Percentiles rank a stretch among this genome's conserved stretches.
Evolutionary conservation across 2,797 vertebrate genomes (phyloP).

Genomic region (Borostomias antarcticus): DNA sequence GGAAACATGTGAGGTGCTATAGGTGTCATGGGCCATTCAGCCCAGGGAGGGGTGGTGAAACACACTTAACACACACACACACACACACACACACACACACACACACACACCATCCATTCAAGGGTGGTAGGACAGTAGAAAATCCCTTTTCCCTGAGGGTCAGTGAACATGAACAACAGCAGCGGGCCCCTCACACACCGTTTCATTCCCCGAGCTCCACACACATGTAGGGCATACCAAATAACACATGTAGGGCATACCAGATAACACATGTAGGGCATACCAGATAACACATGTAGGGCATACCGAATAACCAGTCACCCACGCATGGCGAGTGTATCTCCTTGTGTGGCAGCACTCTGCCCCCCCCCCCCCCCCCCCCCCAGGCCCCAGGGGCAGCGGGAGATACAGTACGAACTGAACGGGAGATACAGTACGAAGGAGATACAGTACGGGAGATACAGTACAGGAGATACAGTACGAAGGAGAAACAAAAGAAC

Average conservation of each 20-base stretch:
- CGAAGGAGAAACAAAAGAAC: conserved; percentile 32
- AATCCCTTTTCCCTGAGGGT: conserved; percentile 24
- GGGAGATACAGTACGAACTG: background rate
- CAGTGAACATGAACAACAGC: conserved; percentile 34
- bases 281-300: conserved; percentile 58
- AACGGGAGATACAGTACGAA: conserved; percentile 36
- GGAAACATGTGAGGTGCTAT: background rate
- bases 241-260: conserved; percentile 15
- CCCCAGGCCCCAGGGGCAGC: conserved; percentile 22
- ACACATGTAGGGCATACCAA: conserved; percentile 15
- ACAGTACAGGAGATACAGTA: conserved; percentile 30
- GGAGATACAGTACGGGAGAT: background rate
- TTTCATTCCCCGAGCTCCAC: conserved; percentile 32
- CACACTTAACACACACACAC: background rate
- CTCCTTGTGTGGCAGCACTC: background rate
- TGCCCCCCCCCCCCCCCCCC: no score
- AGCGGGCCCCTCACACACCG: conserved; percentile 23
- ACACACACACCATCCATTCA: background rate
- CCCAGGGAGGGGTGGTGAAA: no score
- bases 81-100: background rate
- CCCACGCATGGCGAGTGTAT: conserved; percentile 33
- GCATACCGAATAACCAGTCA: conserved; percentile 67
- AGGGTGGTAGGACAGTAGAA: conserved; percentile 10
- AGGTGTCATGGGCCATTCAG: no score
- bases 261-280: conserved; percentile 50